Evolutionary conservation across 2,113 vertebrate genomes (phyloP), one percentile per base, ranked within the genome.

Genomic region (Eptatretus burgeri): DNA sequence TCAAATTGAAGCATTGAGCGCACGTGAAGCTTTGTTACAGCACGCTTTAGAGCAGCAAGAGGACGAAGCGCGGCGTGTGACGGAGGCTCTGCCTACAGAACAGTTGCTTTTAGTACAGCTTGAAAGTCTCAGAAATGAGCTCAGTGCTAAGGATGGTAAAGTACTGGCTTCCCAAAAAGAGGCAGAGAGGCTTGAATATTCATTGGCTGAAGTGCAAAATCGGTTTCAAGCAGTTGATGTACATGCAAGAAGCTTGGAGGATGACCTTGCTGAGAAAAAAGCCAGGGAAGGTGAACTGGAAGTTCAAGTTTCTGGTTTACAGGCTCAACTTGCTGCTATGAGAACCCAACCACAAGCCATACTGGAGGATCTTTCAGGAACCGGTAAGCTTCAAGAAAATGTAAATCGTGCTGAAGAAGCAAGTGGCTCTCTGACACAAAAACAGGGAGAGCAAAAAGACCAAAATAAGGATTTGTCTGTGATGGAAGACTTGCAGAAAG

Each of bases 41-140:
- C 56, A 60, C 11, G 56, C 56, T 20, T 20, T 60, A 20, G 67
- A 77, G 69, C 62, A 75, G 74, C 5, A 66, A 53, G 0, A 17
- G 70, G 41, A 77, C 75, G 63, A 71, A 76, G 16, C 67, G 71
- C 52, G 72, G 56, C n/a, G 56, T n/a, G n/a, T 60, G 56, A 20
- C 20, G 12, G n/a, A 11, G 4, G 12, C 56, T 17, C n/a, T 20
- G 10, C 56, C n/a, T n/a, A 60, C 56, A 10, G 56, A 20, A n/a
- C n/a, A 60, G n/a, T 20, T 83, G 65, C 71, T 87, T 49, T 74
- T 73, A 66, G 83, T 85, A 63, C 80, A 87, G 74, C 72, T 87
- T 13, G 72, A 79, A 14, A 82, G 79, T 70, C 76, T 86, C 64
- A 74, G 67, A 64, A 66, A 72, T 66, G 78, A 82, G 64, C 73